Conservation (phyloP, 2,797 vertebrate species). For the Discoglossus pictus region DNA sequence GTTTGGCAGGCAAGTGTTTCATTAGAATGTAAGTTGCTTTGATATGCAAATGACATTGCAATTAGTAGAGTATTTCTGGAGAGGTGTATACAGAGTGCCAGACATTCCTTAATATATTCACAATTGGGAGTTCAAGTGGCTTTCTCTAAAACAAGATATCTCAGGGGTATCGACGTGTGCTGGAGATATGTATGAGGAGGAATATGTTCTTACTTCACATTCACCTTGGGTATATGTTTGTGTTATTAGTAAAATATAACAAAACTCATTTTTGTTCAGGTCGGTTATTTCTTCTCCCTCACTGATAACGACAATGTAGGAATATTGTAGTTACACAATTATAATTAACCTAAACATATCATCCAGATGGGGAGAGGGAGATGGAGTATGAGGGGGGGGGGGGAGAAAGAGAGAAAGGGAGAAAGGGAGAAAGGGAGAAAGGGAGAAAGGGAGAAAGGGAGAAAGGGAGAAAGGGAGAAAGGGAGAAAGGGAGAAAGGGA, state of each 20-base stretch:
- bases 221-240: constrained; percentile 24
- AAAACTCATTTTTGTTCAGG: too few species aligned
- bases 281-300: too few species aligned
- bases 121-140: constrained; percentile 42
- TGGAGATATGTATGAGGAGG: constrained; percentile 8
- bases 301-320: too few species aligned
- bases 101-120: constrained; percentile 41
- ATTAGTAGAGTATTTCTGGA: constrained; percentile 72
- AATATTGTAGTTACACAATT: too few species aligned
- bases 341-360: too few species aligned
- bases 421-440: too few species aligned
- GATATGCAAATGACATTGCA: constrained; percentile 73
- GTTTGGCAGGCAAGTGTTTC: constrained; percentile 69
- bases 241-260: not conserved
- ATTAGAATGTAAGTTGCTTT: constrained; percentile 75
- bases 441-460: too few species aligned
- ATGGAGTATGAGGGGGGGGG: too few species aligned
- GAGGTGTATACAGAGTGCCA: constrained; percentile 54
- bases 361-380: too few species aligned
- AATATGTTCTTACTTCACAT: constrained; percentile 5
- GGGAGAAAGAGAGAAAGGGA: too few species aligned
- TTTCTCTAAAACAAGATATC: constrained; percentile 28
- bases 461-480: too few species aligned
- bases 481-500: too few species aligned
- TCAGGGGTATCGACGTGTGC: not conserved